Base-by-base conservation (phyloP, 2,113 vertebrate genomes). In the Tragelaphus strepsiceros region DNA sequence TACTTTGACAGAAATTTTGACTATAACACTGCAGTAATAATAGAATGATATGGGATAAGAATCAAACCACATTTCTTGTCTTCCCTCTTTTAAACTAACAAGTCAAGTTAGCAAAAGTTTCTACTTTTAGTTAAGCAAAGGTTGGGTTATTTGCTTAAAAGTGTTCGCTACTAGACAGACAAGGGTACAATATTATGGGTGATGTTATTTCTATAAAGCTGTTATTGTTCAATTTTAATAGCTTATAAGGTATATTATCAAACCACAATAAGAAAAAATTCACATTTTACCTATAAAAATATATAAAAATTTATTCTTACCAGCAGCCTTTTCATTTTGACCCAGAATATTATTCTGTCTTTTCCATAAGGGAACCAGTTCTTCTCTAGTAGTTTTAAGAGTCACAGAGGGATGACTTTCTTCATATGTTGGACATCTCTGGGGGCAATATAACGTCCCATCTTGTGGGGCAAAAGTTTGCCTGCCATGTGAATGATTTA, bases 351-450 rank as follows among this genome's bases (percentile, higher is more conserved):
- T 98, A 97, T 96, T 98, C 1, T 98, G 98, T 80, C 97, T 97
- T 3, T 98, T 98, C 99, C 99, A 99, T 35, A 99, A 98, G 94
- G 98, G 95, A 71, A 98, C 97, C 97, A 99, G 99, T 98, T 99
- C 99, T 95, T 99, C 99, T 97, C 99, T 99, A 90, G 99, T 99
- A 97, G 99, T 99, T 39, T 97, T 99, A 94, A 94, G 98, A 88
- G 98, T 97, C 92, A 99, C 97, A 97, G 97, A 93, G 54, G 99
- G 97, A 90, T 97, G 98, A 39, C 98, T 99, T 97, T 99, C 99
- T 97, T 97, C 94, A 56, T 78, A 97, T 90, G 90, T 43, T 93
- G 92, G 92, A 91, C 95, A 97, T 91, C 88, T 97, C 78, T 98
- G 98, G 43, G 94, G 84, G 16, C 97, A 97, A 71, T 84, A 96